A percentile compares a stretch with the other conserved stretches of the same genome.
Evolutionary conservation across 2,113 vertebrate genomes (phyloP).

Genomic region (Cottus gobio): DNA sequence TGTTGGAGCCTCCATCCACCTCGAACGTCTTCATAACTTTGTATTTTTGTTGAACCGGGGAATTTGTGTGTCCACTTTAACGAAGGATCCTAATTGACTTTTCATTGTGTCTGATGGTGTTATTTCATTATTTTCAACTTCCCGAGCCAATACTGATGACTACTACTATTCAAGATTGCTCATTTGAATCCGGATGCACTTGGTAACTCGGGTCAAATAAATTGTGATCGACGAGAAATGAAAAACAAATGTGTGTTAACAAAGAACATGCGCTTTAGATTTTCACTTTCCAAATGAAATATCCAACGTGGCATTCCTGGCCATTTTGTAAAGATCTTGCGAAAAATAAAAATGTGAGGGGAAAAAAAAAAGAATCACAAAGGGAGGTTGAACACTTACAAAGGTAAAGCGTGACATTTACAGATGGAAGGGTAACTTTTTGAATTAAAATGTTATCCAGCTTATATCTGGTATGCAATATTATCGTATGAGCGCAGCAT

Average conservation of each 20-base stretch:
- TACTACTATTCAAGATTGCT: neutral
- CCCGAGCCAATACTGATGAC: neutral
- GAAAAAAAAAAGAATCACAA: neutral
- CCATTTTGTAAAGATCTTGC: conserved; percentile 2
- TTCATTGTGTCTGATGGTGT: neutral
- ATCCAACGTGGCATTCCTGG: neutral
- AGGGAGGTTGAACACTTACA: neutral
- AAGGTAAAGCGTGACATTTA: conserved; percentile 36
- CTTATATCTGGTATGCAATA: conserved; percentile 25
- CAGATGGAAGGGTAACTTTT: conserved; percentile 41
- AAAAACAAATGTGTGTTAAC: neutral
- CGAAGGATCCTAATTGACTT: neutral
- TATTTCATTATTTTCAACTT: neutral
- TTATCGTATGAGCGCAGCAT: conserved; percentile 23
- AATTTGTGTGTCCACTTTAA: neutral
- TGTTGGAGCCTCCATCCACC: neutral
- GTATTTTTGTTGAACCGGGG: neutral
- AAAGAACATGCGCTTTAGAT: neutral
- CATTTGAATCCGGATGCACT: neutral
- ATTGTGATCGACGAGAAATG: neutral
- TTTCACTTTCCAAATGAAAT: conserved; percentile 4
- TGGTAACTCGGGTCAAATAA: neutral
- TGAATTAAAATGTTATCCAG: neutral
- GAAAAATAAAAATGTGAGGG: neutral
- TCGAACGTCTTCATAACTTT: neutral